phyloP scores from a whole-genome alignment of 2,113 vertebrate genomes.

The Fulmarus glacialis region DNA sequence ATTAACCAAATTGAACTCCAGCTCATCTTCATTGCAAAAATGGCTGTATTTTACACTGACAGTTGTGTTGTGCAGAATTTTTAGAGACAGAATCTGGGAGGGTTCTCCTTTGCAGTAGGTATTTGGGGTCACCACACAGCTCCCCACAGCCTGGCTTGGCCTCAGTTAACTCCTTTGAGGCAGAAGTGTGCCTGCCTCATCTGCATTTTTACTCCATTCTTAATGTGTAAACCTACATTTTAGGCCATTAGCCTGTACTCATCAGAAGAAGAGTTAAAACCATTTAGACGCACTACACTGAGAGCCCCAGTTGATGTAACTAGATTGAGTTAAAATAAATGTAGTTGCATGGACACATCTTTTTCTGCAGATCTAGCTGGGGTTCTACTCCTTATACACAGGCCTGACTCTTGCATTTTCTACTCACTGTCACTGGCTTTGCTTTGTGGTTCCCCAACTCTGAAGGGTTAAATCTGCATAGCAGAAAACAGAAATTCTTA shows the following conservation, averaged over 20 bases:
- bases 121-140: background rate
- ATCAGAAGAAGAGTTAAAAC: background rate
- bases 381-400: background rate
- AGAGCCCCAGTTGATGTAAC: background rate
- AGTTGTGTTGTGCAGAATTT: background rate
- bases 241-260: background rate
- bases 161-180: background rate
- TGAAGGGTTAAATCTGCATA: background rate
- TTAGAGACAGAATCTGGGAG: background rate
- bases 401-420: background rate
- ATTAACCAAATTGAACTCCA: slow-evolving; percentile 43
- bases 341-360: background rate
- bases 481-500: background rate
- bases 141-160: background rate
- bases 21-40: slow-evolving; percentile 32
- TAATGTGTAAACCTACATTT: background rate
- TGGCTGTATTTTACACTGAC: background rate
- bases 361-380: background rate
- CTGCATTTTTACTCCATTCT: background rate
- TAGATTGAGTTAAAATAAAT: background rate
- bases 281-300: background rate
- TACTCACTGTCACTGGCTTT: background rate
- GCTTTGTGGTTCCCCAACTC: background rate
- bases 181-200: background rate
- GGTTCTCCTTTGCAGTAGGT: background rate